Evolutionary conservation across 2,113 vertebrate species (phyloP).

Genomic region (Tylochromis polylepis): DNA sequence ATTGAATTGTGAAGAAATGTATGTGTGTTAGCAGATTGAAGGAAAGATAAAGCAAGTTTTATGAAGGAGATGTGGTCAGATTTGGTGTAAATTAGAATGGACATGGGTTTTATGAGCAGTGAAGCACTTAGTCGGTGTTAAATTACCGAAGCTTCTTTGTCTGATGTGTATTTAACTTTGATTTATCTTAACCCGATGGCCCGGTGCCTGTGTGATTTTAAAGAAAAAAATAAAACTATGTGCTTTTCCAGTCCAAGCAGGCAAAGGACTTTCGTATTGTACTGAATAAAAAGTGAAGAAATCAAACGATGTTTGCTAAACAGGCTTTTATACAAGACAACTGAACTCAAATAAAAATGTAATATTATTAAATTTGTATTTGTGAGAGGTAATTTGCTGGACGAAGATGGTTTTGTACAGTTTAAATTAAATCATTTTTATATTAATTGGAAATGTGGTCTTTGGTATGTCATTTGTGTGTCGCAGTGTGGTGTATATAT

Average conservation of each 20-base stretch:
- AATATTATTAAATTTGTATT: slow-evolving; percentile 39
- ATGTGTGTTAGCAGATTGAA: background rate
- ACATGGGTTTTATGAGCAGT: background rate
- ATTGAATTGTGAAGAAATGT: background rate
- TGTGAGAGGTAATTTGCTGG: slow-evolving; percentile 73
- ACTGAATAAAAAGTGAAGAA: slow-evolving; percentile 1
- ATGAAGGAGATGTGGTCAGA: background rate
- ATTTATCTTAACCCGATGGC: slow-evolving; percentile 49
- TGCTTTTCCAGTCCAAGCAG: slow-evolving; percentile 63
- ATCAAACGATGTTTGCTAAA: background rate
- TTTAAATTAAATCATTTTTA: slow-evolving; percentile 68
- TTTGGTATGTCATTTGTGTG: slow-evolving; percentile 11
- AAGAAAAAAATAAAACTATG: background rate
- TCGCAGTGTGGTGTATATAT: background rate
- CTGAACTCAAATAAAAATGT: slow-evolving; percentile 40
- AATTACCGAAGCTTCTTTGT: background rate
- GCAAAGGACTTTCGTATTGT: slow-evolving; percentile 60
- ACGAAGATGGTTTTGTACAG: slow-evolving; percentile 70
- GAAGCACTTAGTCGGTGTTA: background rate
- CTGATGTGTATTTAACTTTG: slow-evolving; percentile 39
- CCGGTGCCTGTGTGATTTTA: slow-evolving; percentile 55
- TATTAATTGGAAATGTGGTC: slow-evolving; percentile 28
- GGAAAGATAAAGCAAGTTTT: slow-evolving; percentile 31
- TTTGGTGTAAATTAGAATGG: background rate
- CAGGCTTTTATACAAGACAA: background rate